Base-by-base conservation (phyloP, 2,888 invertebrate genomes). In the Imbricaverruca yamaguchii region DNA sequence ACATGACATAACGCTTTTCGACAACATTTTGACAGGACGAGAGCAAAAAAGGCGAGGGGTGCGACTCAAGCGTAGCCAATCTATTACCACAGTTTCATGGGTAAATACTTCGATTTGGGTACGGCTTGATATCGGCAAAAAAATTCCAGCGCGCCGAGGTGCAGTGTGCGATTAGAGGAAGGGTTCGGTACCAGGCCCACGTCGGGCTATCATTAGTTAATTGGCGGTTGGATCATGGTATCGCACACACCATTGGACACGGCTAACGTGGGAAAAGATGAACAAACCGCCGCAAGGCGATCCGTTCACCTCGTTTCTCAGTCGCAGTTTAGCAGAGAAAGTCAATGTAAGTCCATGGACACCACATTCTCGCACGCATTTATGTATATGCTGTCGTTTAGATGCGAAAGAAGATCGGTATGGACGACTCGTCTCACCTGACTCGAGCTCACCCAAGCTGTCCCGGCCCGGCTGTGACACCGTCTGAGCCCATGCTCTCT, bases 21-120 rank as follows among this genome's bases (percentile, higher is more conserved):
- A 55, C 74, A 55, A 55, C 74, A 18, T 74, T 74, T 74, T 55
- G 74, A 74, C 74, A 55, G 55, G 53, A 11, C 21, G 9, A 18
- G 53, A 21, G 55, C 74, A 74, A 74, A 74, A 74, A 74, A 18
- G 39, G 65, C 53, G 7, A 1, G 55, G 53, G 55, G 74, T 9
- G 55, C 23, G 53, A 8, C n/a, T 11, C 9, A 11, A 9, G 74
- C 74, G 74, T 18, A 21, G 74, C 53, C 15, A 74, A 74, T 74
- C 74, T 74, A 74, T 74, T 74, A 74, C 74, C 53, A 21, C 55
- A 53, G 74, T 55, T 74, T 74, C 74, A 74, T 74, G 74, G 74
- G 74, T 74, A 74, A 74, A 74, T 74, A 74, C 74, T 74, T 55
- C 53, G 74, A 21, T 74, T 74, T 74, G 55, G 74, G 53, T 10